Evolutionary conservation across 2,888 invertebrate genomes (phyloP), one percentile per base, ranked within the genome.

Genomic region (Caenorhabditis angaria): DNA sequence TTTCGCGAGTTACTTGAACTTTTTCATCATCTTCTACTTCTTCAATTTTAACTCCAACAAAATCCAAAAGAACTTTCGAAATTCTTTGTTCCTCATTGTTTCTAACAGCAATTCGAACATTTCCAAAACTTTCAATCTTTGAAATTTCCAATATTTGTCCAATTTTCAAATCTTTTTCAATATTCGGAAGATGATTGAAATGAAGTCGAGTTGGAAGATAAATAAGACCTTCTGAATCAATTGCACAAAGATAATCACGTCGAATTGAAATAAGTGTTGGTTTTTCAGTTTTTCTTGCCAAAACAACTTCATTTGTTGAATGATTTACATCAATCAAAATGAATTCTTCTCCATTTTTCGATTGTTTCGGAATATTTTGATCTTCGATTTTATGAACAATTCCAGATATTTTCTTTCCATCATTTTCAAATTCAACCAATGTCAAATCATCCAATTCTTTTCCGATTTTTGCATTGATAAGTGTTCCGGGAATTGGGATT

Each of bases 181-280:
- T n/a, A 14, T 14, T 18, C n/a, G 73, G 73, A 20, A 74, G 32
- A 41, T 74, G 69, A 66, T 74, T 74, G 20, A 56, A 63, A 55
- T 74, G 74, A 48, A 74, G 65, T 6, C 74, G 28, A n/a, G 74
- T 66, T 8, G 74, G 74, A 18, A 74, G 28, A 29, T 66, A 66
- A 18, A 74, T 54, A 24, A 74, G 59, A 18, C 69, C 74, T 18
- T 66, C 51, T 14, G 58, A 24, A 32, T 64, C 61, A 8, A 74
- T 28, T 1, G 69, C 63, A 28, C 69, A 69, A 3, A 70, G 32
- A 32, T 74, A 74, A 35, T 74, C 74, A 12, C 65, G 57, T 28
- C 74, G 65, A 20, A 63, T 57, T 0, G 69, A 56, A 1, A 63
- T 57, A 20, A 74, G 65, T 25, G 29, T 27, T 20, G 51, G 61